These are phyloP conservation scores for Carollia perspicillata DNA, from an alignment of 2,113 vertebrate species.

Conservation along the genomic window DNA sequence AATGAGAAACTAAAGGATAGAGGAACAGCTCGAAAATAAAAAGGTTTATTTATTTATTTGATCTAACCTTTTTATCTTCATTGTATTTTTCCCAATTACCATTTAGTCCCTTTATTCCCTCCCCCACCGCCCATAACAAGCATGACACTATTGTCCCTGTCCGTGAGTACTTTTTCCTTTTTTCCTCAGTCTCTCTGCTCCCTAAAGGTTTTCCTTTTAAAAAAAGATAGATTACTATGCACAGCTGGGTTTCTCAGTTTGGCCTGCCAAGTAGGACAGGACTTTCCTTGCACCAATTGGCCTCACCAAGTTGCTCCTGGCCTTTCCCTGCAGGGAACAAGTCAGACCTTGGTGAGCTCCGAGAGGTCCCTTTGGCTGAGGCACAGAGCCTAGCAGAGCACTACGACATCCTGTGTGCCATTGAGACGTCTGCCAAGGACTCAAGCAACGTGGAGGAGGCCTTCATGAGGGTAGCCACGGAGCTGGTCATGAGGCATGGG, in stretches of 20 bases:
- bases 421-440: constrained; percentile 91
- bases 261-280: not conserved
- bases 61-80: not conserved
- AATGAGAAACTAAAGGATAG: not conserved
- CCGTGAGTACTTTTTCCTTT: too few species aligned
- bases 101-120: too few species aligned
- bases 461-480: constrained; percentile 87
- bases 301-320: not conserved
- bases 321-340: constrained; percentile 86
- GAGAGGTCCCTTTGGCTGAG: constrained; percentile 86
- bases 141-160: too few species aligned
- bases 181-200: too few species aligned
- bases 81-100: too few species aligned
- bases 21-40: not conserved
- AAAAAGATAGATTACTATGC: not conserved
- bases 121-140: too few species aligned
- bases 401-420: constrained; percentile 87
- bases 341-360: constrained; percentile 85
- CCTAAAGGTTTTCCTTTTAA: not conserved
- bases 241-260: not conserved
- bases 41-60: not conserved
- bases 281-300: too few species aligned
- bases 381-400: constrained; percentile 86
- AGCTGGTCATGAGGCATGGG: constrained; percentile 89
- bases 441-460: constrained; percentile 91